These are phyloP conservation scores for Tipula unca DNA, from an alignment of 2,888 invertebrate genomes.

Conservation along the genomic window DNA sequence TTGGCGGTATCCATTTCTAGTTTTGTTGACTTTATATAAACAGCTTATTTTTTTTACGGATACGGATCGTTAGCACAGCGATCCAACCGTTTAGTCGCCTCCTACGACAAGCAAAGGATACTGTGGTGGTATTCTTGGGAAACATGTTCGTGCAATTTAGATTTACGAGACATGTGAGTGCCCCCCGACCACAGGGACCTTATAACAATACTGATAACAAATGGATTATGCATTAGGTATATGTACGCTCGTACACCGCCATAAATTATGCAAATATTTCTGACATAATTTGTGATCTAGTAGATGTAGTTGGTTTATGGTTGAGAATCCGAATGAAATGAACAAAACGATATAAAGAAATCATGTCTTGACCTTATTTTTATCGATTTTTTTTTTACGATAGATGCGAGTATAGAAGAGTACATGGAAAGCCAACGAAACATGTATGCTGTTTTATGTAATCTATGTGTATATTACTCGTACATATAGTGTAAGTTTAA, in stretches of 20 bases:
- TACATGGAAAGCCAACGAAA: background rate
- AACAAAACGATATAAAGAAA: background rate
- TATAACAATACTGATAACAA: background rate
- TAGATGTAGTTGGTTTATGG: background rate
- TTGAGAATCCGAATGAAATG: background rate
- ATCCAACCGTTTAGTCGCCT: no score
- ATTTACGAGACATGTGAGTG: no score
- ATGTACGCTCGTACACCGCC: background rate
- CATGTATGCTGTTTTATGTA: background rate
- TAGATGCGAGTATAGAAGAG: background rate
- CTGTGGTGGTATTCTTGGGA: no score
- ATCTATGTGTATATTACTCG: no score
- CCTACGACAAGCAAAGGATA: no score
- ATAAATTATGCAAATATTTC: background rate
- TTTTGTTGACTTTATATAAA: no score
- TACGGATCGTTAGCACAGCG: no score
- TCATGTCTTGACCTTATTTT: background rate
- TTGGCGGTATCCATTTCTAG: no score
- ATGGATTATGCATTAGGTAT: background rate
- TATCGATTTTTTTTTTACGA: background rate
- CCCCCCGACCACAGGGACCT: background rate
- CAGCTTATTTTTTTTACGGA: no score
- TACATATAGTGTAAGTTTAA: background rate
- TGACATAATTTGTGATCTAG: background rate
- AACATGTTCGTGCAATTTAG: no score